These are phyloP conservation scores for Archivesica marissinica DNA, from an alignment of 1,140 invertebrate genomes.

Conservation along the genomic window DNA sequence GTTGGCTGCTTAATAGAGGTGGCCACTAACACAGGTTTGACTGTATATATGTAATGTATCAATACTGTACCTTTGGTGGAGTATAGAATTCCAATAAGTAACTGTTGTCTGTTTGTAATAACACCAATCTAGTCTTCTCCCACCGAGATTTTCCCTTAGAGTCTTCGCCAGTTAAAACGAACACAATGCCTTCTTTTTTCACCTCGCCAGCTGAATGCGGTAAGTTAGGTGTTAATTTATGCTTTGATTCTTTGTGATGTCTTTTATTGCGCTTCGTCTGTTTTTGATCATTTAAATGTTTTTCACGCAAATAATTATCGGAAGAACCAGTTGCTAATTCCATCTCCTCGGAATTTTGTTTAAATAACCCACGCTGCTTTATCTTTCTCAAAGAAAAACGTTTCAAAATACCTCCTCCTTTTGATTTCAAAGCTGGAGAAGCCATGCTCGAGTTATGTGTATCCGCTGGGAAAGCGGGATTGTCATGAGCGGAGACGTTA, in stretches of 20 bases:
- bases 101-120: conserved; percentile 96
- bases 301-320: conserved; percentile 78
- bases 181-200: conserved; percentile 95
- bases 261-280: conserved; percentile 85
- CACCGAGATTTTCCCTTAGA: conserved; percentile 96
- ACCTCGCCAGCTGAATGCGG: conserved; percentile 86
- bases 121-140: conserved; percentile 95
- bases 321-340: conserved; percentile 87
- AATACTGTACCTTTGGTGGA: conserved; percentile 95
- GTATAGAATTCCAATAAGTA: conserved; percentile 98
- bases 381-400: conserved; percentile 90
- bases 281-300: conserved; percentile 69
- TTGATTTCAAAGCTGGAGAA: conserved; percentile 88
- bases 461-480: conserved; percentile 45
- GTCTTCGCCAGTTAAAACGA: conserved; percentile 90
- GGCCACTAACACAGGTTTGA: too few species aligned
- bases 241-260: conserved; percentile 91
- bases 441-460: conserved; percentile 84
- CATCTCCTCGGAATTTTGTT: conserved; percentile 95
- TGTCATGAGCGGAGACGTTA: conserved; percentile 88
- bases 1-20: too few species aligned
- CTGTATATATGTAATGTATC: too few species aligned
- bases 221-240: conserved; percentile 89
- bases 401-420: conserved; percentile 92
- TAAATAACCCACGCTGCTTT: conserved; percentile 94